Evolutionary conservation across 1,140 invertebrate species (phyloP).

Genomic region (Bombus balteatus): DNA sequence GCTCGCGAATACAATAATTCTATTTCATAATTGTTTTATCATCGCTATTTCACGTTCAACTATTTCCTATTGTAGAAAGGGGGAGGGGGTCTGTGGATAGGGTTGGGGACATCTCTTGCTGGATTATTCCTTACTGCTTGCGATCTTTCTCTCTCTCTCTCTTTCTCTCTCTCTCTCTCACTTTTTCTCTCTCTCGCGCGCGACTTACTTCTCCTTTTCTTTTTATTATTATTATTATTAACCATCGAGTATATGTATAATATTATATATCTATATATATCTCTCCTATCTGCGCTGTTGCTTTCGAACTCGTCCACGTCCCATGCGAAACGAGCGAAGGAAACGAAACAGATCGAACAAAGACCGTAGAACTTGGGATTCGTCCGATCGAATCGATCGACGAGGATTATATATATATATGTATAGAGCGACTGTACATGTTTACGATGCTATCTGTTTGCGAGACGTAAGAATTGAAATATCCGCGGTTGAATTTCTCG

Average conservation of each 20-base stretch:
- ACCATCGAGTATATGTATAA: constrained; percentile 6
- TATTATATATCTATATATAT: background rate
- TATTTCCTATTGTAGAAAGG: constrained; percentile 75
- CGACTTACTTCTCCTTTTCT: background rate
- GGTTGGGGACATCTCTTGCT: background rate
- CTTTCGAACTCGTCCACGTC: constrained; percentile 34
- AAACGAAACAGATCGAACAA: constrained; percentile 22
- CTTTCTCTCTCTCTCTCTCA: background rate
- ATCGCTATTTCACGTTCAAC: constrained; percentile 77
- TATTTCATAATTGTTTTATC: constrained; percentile 74
- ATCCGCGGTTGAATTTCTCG: background rate
- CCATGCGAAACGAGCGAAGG: constrained; percentile 18
- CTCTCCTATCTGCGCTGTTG: background rate
- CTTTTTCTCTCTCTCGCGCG: too few relatives aligned
- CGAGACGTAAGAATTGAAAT: background rate
- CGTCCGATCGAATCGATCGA: background rate
- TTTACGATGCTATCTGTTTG: too few relatives aligned
- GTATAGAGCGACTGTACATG: too few relatives aligned
- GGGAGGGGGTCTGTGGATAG: constrained; percentile 25
- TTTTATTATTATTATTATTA: background rate
- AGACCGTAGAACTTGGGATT: background rate
- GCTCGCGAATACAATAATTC: constrained; percentile 78
- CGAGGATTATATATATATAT: background rate
- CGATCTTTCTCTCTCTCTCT: constrained; percentile 8
- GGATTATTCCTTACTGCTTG: constrained; percentile 1